Evolutionary conservation across 2,797 vertebrate species (phyloP).

Genomic region (Pseudocheirus occidentalis): DNA sequence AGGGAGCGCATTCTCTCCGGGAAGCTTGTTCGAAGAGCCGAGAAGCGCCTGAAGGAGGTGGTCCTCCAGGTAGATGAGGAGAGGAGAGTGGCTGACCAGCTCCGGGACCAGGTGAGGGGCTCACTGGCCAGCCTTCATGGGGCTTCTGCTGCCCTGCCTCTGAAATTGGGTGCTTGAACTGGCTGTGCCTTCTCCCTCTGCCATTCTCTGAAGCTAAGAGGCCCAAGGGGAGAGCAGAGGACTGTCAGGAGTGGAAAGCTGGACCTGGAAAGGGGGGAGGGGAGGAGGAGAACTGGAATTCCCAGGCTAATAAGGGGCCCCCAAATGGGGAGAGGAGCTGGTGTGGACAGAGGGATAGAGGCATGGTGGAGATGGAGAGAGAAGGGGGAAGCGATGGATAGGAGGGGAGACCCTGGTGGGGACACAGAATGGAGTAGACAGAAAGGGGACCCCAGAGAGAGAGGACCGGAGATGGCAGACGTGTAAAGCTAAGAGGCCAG

Average conservation of each 20-base stretch:
- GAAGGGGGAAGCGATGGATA: neutral
- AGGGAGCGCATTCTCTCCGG: constrained; percentile 92
- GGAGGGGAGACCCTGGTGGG: too few species aligned
- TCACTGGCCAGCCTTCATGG: neutral
- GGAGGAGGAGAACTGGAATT: neutral
- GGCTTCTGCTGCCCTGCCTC: neutral
- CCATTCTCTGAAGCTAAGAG: neutral
- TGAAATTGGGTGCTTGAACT: fast-evolving
- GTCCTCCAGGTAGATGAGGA: constrained; percentile 96
- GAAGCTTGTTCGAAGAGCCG: constrained; percentile 91
- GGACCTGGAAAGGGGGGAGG: neutral
- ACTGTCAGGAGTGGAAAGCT: neutral
- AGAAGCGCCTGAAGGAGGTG: constrained; percentile 95
- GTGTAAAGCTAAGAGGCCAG: too few species aligned
- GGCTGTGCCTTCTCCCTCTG: too few species aligned
- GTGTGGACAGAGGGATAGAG: too few species aligned
- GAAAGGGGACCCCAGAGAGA: neutral
- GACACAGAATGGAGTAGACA: neutral
- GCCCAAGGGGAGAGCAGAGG: neutral
- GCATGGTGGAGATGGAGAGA: neutral
- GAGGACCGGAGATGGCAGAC: too few species aligned
- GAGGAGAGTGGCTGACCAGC: constrained; percentile 92
- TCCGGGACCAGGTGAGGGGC: constrained; percentile 89
- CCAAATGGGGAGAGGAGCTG: neutral
- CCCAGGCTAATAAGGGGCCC: neutral